phyloP scores from a whole-genome alignment of 1,140 invertebrate species.

The Homalodisca vitripennis region DNA sequence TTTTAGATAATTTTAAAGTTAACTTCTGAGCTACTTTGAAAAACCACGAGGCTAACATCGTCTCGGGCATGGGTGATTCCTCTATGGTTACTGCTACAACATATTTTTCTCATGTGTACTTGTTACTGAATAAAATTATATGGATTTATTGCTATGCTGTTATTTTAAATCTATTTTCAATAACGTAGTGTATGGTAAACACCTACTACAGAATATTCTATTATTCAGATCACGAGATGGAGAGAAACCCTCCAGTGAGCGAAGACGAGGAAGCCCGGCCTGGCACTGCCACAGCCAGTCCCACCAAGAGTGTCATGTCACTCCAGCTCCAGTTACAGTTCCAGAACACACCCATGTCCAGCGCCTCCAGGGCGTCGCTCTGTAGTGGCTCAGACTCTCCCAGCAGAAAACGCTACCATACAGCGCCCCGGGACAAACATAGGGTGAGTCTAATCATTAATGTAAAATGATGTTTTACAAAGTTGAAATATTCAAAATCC shows the following conservation, averaged over 20 bases:
- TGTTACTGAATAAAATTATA: too few species aligned
- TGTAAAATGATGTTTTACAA: background rate
- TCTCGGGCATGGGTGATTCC: too few species aligned
- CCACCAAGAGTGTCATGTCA: constrained; percentile 23
- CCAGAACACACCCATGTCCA: background rate
- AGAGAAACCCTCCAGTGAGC: background rate
- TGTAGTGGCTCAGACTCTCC: constrained; percentile 46
- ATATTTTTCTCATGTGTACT: too few species aligned
- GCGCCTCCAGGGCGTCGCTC: constrained; percentile 36
- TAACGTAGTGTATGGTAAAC: too few species aligned
- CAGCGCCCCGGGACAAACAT: constrained; percentile 59
- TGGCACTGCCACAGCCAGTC: background rate
- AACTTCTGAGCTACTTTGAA: too few species aligned
- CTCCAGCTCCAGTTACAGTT: background rate
- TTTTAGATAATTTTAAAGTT: too few species aligned
- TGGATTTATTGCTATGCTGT: too few species aligned
- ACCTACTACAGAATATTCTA: background rate
- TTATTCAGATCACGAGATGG: background rate
- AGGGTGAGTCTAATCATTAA: constrained; percentile 51
- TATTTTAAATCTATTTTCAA: too few species aligned
- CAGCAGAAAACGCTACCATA: constrained; percentile 57
- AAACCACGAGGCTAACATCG: too few species aligned
- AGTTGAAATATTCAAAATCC: too few species aligned
- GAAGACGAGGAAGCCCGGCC: background rate
- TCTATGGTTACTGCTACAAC: too few species aligned